phyloP scores from a whole-genome alignment of 2,113 vertebrate genomes.

The Sula dactylatra region DNA sequence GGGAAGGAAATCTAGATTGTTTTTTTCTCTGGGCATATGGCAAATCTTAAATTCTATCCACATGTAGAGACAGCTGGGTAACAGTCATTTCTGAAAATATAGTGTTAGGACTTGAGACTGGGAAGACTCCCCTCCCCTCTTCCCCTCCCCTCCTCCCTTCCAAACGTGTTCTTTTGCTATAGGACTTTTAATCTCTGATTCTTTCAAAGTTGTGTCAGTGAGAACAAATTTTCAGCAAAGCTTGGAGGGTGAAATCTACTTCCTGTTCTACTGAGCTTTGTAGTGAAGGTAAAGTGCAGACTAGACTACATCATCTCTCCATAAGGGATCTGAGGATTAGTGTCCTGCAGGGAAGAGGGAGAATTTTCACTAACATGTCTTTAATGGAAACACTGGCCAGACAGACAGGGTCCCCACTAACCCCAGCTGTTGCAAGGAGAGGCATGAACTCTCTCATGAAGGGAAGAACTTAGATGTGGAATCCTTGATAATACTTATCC shows the following conservation, averaged over 20 bases:
- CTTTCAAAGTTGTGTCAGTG: not conserved
- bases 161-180: not conserved
- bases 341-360: not conserved
- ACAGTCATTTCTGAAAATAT: not conserved
- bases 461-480: not conserved
- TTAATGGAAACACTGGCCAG: not conserved
- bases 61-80: not conserved
- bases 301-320: not conserved
- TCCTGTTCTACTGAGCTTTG: not conserved
- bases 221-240: not conserved
- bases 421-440: not conserved
- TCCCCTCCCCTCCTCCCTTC: too few species aligned
- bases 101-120: not conserved
- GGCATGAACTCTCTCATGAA: not conserved
- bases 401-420: not conserved
- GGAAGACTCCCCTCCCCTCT: not conserved
- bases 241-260: not conserved
- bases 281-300: not conserved
- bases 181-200: not conserved
- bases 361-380: not conserved
- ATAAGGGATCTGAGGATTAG: not conserved
- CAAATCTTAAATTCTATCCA: not conserved
- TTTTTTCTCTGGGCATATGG: not conserved
- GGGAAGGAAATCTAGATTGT: not conserved
- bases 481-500: not conserved